Evolutionary conservation across 2,797 vertebrate species (phyloP).

Genomic region (Helarctos malayanus): DNA sequence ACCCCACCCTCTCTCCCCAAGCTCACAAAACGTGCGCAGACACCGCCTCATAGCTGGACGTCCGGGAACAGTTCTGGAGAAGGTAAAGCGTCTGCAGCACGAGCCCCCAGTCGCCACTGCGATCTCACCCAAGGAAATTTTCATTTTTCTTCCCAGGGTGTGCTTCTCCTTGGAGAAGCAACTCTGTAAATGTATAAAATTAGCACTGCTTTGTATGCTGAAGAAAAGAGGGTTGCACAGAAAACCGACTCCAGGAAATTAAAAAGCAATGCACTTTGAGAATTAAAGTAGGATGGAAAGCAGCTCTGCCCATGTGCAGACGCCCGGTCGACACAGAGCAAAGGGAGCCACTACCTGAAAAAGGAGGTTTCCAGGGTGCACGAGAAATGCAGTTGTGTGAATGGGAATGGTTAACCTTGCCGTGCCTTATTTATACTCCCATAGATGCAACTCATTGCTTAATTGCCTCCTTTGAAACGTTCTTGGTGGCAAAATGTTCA

Average conservation of each 20-base stretch:
- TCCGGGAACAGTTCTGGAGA: background rate
- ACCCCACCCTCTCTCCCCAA: background rate
- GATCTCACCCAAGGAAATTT: conserved; percentile 4
- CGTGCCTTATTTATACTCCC: background rate
- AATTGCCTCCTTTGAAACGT: background rate
- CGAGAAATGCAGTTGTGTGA: background rate
- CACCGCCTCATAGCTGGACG: background rate
- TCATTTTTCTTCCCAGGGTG: background rate
- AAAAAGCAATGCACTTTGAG: conserved; percentile 42
- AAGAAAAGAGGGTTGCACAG: conserved; percentile 55
- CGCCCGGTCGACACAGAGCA: background rate
- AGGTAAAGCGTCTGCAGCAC: background rate
- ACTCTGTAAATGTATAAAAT: conserved; percentile 56
- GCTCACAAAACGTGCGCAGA: background rate
- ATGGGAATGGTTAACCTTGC: background rate
- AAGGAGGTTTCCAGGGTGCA: background rate
- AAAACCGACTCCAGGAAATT: conserved; percentile 61
- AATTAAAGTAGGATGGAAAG: background rate
- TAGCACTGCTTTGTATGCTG: background rate
- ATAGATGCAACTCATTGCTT: background rate
- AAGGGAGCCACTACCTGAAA: background rate
- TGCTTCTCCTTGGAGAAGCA: conserved; percentile 41
- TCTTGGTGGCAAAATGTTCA: background rate
- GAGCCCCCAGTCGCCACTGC: background rate
- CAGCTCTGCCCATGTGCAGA: background rate